Evolutionary conservation across 30 jellyfish, hydroid and myxozoan species (phyloP), one percentile per base, ranked within the genome.

Genomic region (Hydractinia echinata): DNA sequence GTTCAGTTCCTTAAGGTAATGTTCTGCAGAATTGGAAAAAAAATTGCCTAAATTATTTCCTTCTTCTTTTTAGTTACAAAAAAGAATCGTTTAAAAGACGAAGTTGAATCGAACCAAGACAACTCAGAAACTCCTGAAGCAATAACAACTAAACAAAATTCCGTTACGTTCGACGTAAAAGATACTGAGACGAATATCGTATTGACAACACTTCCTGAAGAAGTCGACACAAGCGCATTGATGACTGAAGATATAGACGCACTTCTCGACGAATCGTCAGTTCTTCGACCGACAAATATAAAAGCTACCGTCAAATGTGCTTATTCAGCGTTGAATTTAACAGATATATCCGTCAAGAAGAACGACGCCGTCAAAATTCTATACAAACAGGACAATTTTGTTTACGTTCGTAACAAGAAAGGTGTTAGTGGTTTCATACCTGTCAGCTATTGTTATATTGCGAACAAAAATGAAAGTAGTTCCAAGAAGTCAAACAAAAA

Each of bases 351-450:
- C 74, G 74, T 64, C 74, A 64, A 64, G 39, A 64, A 64, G 16
- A 64, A 64, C 16, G 74, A 64, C 74, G 74, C 39, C 18, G 74
- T 64, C 6, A 44, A 51, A 6, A 64, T 64, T n/a, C 19, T 64
- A 6, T 64, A 64, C 39, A 44, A 13, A 64, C 74, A 13, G 9
- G 74, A 64, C 4, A 51, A 64, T 13, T 64, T 64, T 64, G 74
- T 64, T 64, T 64, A 64, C 74, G 74, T 64, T 64, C 9, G 39
- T 1, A 64, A 64, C 2, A 64, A 64, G 39, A 64, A 64, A 64
- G 74, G 74, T 6, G 74, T 51, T n/a, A 64, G 74, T 4, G 74
- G 74, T 7, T 64, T 64, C 74, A 64, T 64, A 7, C 74, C 74
- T n/a, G 51, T 64, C 74, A 64, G 18, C 39, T 64, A 64, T 51